phyloP scores from a whole-genome alignment of 2,888 invertebrate genomes.

The Hemaris fuciformis region DNA sequence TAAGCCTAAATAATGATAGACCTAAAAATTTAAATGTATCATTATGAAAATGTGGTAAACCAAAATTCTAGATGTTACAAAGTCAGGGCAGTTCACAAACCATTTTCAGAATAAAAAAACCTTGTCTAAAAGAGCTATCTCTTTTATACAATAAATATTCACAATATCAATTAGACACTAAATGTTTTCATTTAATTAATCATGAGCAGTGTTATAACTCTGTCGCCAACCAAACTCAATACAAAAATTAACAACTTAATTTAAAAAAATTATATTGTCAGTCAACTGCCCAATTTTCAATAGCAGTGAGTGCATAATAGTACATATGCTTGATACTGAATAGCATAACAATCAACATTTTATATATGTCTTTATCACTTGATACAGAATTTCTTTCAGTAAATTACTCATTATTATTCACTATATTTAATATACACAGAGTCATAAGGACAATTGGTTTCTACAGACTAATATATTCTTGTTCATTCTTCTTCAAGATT shows the following conservation, averaged over 20 bases:
- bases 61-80: not conserved
- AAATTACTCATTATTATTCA: not conserved
- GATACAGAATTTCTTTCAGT: not conserved
- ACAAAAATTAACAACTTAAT: not conserved
- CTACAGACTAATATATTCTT: not conserved
- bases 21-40: not conserved
- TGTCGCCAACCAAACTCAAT: no score
- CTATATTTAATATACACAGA: not conserved
- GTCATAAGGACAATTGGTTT: not conserved
- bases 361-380: not conserved
- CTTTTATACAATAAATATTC: no score
- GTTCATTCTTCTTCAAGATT: not conserved
- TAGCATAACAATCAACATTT: not conserved
- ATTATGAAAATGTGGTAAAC: not conserved
- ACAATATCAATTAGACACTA: no score
- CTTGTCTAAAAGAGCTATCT: no score
- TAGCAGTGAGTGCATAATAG: not conserved
- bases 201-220: no score
- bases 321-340: not conserved
- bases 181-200: no score
- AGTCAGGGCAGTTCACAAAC: not conserved
- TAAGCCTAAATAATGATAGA: not conserved
- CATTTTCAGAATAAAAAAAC: no score
- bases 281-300: not conserved
- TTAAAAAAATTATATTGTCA: not conserved